Base-by-base conservation (phyloP, 2,113 vertebrate genomes). In the Xenotilapia caudafasciata region DNA sequence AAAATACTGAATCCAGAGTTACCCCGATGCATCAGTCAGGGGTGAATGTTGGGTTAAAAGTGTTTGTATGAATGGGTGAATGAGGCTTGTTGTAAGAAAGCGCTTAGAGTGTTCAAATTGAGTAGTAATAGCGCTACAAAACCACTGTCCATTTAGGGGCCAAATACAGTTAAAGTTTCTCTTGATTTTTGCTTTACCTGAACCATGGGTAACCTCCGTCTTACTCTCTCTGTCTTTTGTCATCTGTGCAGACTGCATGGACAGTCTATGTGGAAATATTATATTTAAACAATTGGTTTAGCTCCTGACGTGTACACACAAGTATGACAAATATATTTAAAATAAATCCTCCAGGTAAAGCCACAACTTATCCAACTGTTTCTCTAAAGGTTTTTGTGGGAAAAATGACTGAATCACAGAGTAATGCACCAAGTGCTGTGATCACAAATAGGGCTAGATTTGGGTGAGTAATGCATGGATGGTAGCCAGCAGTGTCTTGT, bases 91-190 rank as follows among this genome's bases (percentile, higher is more conserved):
- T 45, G 65, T 73, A 73, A 73, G 13, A 70, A 70, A 70, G 65
- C 0, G 4, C 68, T 38, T 65, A 65, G 31, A 65, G 17, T 65
- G 17, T 65, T 45, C 7, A 42, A 26, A 38, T 42, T 42, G 12
- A 70, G 38, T 70, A 70, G 5, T 1, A 31, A 31, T 26, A 0
- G n/a, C 2, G 4, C 35, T 70, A 0, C 5, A 45, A 45, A 45
- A 45, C 0, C 4, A 68, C 19, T 13, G 33, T 13, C 62, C 62
- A 40, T 68, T 38, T 68, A 68, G 62, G 9, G 21, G n/a, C 38
- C 38, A 45, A 47, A 73, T 73, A 47, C 40, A 47, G 21, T 73
- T 73, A 47, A 19, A 62, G 65, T 45, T 73, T 73, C 21, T 73
- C 21, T 42, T n/a, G 19, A 62, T 68, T 42, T 28, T 19, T 47